Conservation (phyloP, 2,797 vertebrate genomes). For the Gila robusta region DNA sequence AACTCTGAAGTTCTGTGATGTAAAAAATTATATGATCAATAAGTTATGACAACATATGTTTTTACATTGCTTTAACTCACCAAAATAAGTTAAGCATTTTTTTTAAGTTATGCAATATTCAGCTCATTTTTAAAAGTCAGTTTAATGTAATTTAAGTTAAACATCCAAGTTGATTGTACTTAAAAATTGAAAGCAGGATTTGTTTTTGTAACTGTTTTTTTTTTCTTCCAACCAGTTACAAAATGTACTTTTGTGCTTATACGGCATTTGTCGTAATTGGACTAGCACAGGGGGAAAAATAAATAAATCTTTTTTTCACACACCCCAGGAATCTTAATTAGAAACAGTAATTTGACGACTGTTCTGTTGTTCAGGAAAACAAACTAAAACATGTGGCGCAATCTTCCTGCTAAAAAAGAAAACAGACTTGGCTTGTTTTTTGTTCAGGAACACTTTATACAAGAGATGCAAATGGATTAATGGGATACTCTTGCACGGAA, state of each 20-base stretch:
- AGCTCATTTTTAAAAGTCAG: too few relatives aligned
- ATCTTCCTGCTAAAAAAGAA: neutral
- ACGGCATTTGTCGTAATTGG: conserved; percentile 8
- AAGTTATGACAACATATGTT: too few relatives aligned
- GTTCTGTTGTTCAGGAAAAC: conserved; percentile 19
- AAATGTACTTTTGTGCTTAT: conserved; percentile 10
- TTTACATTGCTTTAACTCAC: too few relatives aligned
- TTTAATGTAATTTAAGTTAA: too few relatives aligned
- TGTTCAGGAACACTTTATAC: neutral
- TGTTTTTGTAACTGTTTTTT: too few relatives aligned
- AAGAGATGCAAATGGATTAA: neutral
- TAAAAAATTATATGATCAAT: too few relatives aligned
- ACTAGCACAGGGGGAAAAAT: neutral
- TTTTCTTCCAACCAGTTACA: too few relatives aligned
- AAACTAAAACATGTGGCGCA: neutral
- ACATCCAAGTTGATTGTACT: too few relatives aligned
- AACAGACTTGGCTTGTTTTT: neutral
- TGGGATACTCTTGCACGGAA: neutral
- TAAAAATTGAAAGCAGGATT: too few relatives aligned
- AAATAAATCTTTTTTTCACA: conserved; percentile 41
- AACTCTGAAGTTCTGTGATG: neutral
- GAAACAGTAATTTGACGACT: conserved; percentile 36
- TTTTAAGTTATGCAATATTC: too few relatives aligned
- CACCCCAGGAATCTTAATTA: conserved; percentile 56
- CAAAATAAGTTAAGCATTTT: too few relatives aligned